These are phyloP conservation scores for Bucco capensis DNA, from an alignment of 2,113 vertebrate species.

Conservation along the genomic window DNA sequence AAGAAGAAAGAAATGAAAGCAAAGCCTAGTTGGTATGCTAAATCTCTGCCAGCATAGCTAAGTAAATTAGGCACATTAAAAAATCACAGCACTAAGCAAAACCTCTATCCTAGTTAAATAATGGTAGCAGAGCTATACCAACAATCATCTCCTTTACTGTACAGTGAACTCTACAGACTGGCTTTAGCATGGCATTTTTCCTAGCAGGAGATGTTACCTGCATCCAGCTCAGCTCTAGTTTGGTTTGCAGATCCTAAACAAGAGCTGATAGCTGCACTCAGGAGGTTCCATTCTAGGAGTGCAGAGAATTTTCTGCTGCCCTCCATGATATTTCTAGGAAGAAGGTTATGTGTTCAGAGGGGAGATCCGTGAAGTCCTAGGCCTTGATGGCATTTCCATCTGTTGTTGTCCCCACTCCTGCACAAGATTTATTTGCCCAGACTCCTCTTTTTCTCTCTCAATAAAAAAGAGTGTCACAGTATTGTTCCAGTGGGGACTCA, in stretches of 20 bases:
- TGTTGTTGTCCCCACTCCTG: neutral
- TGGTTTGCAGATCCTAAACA: neutral
- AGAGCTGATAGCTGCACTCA: neutral
- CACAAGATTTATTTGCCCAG: neutral
- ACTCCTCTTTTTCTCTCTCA: neutral
- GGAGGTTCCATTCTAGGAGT: neutral
- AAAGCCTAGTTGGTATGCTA: neutral
- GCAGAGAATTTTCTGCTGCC: neutral
- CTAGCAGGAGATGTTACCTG: neutral
- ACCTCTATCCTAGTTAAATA: neutral
- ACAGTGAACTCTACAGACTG: no score
- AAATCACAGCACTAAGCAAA: neutral
- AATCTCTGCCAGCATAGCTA: neutral
- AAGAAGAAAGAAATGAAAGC: neutral
- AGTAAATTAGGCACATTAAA: neutral
- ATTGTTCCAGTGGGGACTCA: neutral
- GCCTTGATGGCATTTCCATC: neutral
- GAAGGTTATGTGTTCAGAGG: neutral
- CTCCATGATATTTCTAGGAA: neutral
- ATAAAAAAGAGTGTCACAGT: neutral
- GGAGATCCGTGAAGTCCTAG: neutral
- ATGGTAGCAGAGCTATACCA: neutral
- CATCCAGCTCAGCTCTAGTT: neutral
- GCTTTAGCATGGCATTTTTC: neutral
- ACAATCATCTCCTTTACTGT: neutral